Percentiles rank a stretch among this genome's conserved stretches.
Conservation (phyloP, 2,888 invertebrate genomes). For the Dimorphilus gyrociliatus region DNA sequence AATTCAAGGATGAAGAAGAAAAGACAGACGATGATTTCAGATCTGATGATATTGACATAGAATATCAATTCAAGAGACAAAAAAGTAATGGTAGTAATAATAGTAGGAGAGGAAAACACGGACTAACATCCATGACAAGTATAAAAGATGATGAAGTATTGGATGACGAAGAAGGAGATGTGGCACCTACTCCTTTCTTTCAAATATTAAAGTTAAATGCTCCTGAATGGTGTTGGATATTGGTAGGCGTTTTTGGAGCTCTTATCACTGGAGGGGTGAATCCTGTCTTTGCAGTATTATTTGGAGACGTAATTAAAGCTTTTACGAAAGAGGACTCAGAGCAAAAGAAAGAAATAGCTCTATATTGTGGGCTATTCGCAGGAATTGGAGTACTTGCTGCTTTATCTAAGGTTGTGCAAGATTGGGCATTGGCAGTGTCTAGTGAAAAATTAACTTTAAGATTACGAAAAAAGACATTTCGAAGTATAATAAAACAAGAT, state of each 20-base stretch:
- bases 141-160: neutral
- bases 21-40: too few relatives aligned
- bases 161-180: too few relatives aligned
- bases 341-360: slow-evolving; percentile 6
- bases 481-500: slow-evolving; percentile 40
- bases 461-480: slow-evolving; percentile 41
- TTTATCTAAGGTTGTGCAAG: too few relatives aligned
- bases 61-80: too few relatives aligned
- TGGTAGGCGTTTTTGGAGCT: slow-evolving; percentile 20
- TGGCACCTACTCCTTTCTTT: too few relatives aligned
- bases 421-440: slow-evolving; percentile 54
- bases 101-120: too few relatives aligned
- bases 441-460: slow-evolving; percentile 63
- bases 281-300: slow-evolving; percentile 35
- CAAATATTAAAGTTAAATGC: slow-evolving; percentile 27
- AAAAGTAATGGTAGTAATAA: slow-evolving; percentile 4
- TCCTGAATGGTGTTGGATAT: slow-evolving; percentile 20
- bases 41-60: too few relatives aligned
- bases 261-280: slow-evolving; percentile 26
- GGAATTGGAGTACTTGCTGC: too few relatives aligned
- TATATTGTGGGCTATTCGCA: too few relatives aligned
- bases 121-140: neutral
- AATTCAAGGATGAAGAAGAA: too few relatives aligned
- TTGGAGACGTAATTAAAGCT: slow-evolving; percentile 19
- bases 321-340: too few relatives aligned